phyloP scores from a whole-genome alignment of 2,888 invertebrate genomes.

The Orchesella flavescens region DNA sequence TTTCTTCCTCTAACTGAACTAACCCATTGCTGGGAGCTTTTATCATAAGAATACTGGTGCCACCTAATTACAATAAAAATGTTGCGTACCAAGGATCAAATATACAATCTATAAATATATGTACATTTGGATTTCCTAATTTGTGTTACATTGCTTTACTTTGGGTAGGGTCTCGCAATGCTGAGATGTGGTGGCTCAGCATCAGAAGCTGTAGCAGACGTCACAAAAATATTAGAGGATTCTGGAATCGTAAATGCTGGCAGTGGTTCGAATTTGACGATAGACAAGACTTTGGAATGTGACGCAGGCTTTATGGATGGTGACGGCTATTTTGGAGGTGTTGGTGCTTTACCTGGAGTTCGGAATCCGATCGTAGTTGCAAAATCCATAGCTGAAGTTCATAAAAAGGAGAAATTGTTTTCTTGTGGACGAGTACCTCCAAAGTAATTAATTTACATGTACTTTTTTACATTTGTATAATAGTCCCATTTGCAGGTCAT shows the following conservation, averaged over 20 bases:
- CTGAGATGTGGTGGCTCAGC: slow-evolving; percentile 82
- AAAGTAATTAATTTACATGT: slow-evolving; percentile 74
- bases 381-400: slow-evolving; percentile 84
- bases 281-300: slow-evolving; percentile 92
- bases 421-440: slow-evolving; percentile 86
- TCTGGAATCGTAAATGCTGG: slow-evolving; percentile 94
- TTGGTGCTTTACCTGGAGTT: slow-evolving; percentile 87
- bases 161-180: slow-evolving; percentile 79
- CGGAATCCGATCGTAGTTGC: slow-evolving; percentile 88
- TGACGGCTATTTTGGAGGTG: slow-evolving; percentile 83
- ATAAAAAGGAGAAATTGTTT: slow-evolving; percentile 77
- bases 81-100: no score
- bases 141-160: no score
- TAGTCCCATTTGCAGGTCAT: no score
- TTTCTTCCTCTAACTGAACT: no score
- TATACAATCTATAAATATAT: no score
- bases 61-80: no score
- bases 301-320: slow-evolving; percentile 98
- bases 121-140: no score
- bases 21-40: no score
- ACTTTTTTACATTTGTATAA: not conserved
- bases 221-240: slow-evolving; percentile 88
- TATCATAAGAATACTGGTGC: no score
- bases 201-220: slow-evolving; percentile 83
- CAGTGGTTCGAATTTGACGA: slow-evolving; percentile 92